A percentile compares a stretch with the other conserved stretches of the same genome.
Evolutionary conservation across 2,797 vertebrate genomes (phyloP).

Genomic region (Helicolenus hilgendorfi): DNA sequence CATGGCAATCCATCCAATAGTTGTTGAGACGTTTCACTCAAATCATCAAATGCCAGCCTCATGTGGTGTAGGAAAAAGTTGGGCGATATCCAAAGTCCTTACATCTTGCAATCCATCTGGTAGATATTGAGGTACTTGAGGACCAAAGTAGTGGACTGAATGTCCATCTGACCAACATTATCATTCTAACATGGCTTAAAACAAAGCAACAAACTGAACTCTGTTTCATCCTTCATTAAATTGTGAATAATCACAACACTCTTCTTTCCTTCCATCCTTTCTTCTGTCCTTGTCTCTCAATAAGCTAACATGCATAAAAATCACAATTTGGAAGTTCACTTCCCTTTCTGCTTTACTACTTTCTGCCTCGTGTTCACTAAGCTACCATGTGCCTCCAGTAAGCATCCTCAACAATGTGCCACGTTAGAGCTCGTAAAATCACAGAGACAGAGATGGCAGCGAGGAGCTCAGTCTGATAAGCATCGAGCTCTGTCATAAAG

Average conservation of each 20-base stretch:
- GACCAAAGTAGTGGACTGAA: not conserved
- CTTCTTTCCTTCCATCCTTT: not conserved
- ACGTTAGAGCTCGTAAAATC: constrained; percentile 31
- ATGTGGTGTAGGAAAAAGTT: not conserved
- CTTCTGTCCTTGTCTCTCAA: not conserved
- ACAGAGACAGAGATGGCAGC: not conserved
- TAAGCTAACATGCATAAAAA: not conserved
- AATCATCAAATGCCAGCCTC: not conserved
- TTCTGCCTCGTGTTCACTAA: not conserved
- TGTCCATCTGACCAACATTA: not conserved
- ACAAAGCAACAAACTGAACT: not conserved
- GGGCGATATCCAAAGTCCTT: not conserved
- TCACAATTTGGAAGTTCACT: not conserved
- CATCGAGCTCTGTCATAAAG: constrained; percentile 15
- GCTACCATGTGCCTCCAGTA: not conserved
- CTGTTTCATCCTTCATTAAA: not conserved
- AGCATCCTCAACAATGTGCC: not conserved
- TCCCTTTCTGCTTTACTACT: not conserved
- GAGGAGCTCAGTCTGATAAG: constrained; percentile 14
- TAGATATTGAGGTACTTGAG: no score
- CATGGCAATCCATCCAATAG: not conserved
- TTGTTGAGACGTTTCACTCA: not conserved
- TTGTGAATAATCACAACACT: not conserved
- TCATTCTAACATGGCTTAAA: not conserved
- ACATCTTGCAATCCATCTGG: not conserved